Base-by-base conservation (phyloP, 1,140 invertebrate genomes). In the Drosophila mauritiana region DNA sequence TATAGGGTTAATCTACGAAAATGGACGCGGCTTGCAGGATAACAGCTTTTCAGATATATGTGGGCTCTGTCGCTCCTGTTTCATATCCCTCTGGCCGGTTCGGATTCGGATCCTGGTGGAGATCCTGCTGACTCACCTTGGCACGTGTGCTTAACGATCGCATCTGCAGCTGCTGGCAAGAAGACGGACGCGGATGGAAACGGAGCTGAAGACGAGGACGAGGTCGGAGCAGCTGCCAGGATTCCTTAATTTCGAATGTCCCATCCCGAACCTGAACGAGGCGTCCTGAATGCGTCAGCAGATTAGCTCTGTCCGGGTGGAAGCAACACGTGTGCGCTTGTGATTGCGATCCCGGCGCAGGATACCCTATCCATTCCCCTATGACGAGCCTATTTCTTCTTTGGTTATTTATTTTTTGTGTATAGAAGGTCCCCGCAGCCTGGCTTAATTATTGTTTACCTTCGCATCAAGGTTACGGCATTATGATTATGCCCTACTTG, bases 371-470 rank as follows among this genome's bases (percentile, higher is more conserved):
- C 22, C 54, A 13, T 27, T 39, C 36, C 58, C 63, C 57, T 4
- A 31, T 22, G 1, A 17, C 20, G 20, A 45, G 27, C 57, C 40
- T 62, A 54, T 27, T 37, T 45, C 37, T 20, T 13, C 7, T 1
- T 10, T 31, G 0, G 0, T 27, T 22, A n/a, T 17, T 2, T 22
- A 7, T n/a, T 10, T 48, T 46, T 5, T 22, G 12, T 22, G 37
- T 11, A 31, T 27, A 22, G 59, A 13, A n/a, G 42, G 48, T 70
- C 17, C 57, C 54, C 48, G 40, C 54, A 37, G 54, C 25, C 77
- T 45, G 43, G 55, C 73, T 65, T 86, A 89, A 86, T 89, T 86
- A 83, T 89, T 86, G 86, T 86, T 86, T 89, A 86, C 84, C 67
- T 73, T 72, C 34, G 58, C 79, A 61, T 86, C 83, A 86, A 86